Conservation (phyloP, 2,888 invertebrate species). For the Limenitis camilla region DNA sequence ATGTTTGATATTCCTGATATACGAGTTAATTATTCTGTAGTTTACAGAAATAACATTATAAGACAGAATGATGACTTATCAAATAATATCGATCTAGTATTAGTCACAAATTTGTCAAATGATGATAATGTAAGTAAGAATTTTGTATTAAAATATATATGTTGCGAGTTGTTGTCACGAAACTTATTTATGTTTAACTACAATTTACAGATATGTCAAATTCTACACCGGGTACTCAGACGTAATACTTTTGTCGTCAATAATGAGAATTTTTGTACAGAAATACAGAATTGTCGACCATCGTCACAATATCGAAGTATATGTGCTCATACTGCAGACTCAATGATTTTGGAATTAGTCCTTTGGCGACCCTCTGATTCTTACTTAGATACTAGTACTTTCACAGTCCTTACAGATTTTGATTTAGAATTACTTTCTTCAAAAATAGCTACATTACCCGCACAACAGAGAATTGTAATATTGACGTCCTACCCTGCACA, state of each 20-base stretch:
- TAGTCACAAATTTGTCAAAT: slow-evolving; percentile 27
- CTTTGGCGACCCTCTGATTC: slow-evolving; percentile 30
- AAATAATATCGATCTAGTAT: slow-evolving; percentile 26
- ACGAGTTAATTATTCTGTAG: slow-evolving; percentile 19
- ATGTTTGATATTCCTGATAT: slow-evolving; percentile 22
- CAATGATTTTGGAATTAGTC: slow-evolving; percentile 26
- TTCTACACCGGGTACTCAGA: slow-evolving; percentile 25
- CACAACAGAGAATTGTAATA: slow-evolving; percentile 31
- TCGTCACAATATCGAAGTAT: slow-evolving; percentile 26
- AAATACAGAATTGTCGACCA: slow-evolving; percentile 14
- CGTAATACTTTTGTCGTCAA: slow-evolving; percentile 32
- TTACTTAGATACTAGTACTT: slow-evolving; percentile 25
- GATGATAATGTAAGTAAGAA: slow-evolving; percentile 31
- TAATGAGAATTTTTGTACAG: slow-evolving; percentile 18
- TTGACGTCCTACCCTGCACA: slow-evolving; percentile 35
- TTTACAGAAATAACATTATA: slow-evolving; percentile 17
- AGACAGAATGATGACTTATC: slow-evolving; percentile 12
- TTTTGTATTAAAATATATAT: not conserved
- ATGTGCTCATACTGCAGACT: slow-evolving; percentile 25
- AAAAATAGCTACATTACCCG: slow-evolving; percentile 25
- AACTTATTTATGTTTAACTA: too few species aligned
- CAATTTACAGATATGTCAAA: slow-evolving; percentile 28
- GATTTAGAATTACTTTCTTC: slow-evolving; percentile 29
- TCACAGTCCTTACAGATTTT: slow-evolving; percentile 29
- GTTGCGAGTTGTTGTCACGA: not conserved